phyloP scores from a whole-genome alignment of 2,888 invertebrate species.

The Microplitis manilae region DNA sequence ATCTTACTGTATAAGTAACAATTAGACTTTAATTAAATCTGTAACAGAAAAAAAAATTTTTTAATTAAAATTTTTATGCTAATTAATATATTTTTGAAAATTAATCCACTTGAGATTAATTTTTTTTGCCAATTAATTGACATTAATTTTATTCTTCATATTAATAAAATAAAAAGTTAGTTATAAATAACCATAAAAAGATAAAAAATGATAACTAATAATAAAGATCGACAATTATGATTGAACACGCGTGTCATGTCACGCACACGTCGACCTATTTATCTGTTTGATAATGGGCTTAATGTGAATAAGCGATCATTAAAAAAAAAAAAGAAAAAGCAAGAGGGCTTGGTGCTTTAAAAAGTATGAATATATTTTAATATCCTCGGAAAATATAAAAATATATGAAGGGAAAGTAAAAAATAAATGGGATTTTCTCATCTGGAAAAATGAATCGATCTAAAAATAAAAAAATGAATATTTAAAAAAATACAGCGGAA shows the following conservation, averaged over 20 bases:
- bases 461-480: background rate
- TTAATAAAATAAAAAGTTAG: background rate
- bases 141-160: background rate
- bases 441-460: background rate
- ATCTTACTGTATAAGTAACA: background rate
- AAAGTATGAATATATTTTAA: too few relatives aligned
- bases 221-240: background rate
- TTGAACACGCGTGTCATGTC: constrained; percentile 13
- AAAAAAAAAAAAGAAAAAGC: constrained; percentile 44
- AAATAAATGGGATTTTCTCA: background rate
- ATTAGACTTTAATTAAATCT: constrained; percentile 14
- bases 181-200: background rate
- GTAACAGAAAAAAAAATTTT: constrained; percentile 33
- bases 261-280: constrained; percentile 27
- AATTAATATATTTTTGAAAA: too few relatives aligned
- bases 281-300: constrained; percentile 52
- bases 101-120: too few relatives aligned
- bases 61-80: background rate
- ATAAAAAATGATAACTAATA: background rate
- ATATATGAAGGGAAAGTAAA: background rate
- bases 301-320: constrained; percentile 59
- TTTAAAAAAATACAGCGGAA: background rate
- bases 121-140: too few relatives aligned
- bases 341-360: too few relatives aligned
- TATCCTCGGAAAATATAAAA: background rate